Conservation (phyloP, 35 echinoderm and acorn worm species). For the Ophiothrix spiculata region DNA sequence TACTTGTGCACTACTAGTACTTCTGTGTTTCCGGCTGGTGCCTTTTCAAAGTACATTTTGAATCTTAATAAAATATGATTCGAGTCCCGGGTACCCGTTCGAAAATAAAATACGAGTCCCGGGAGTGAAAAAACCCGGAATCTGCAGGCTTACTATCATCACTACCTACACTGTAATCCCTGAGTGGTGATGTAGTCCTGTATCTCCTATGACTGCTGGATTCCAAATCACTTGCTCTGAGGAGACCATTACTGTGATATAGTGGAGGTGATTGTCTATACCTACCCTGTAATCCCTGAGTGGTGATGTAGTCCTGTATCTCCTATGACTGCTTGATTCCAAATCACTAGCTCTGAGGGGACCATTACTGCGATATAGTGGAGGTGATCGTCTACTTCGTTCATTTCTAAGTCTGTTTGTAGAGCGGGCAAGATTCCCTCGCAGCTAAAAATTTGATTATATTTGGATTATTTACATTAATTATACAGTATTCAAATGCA, state of each 20-base stretch:
- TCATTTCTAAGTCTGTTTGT: background rate
- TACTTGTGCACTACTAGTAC: too few relatives aligned
- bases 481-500: too few relatives aligned
- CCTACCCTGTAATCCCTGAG: background rate
- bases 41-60: too few relatives aligned
- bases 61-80: too few relatives aligned
- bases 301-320: background rate
- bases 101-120: too few relatives aligned
- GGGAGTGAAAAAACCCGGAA: too few relatives aligned
- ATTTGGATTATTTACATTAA: too few relatives aligned
- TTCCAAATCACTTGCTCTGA: background rate
- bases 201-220: background rate
- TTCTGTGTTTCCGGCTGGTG: too few relatives aligned
- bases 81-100: too few relatives aligned
- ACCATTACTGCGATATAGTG: background rate
- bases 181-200: background rate
- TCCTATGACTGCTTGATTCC: background rate
- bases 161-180: background rate
- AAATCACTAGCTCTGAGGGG: background rate
- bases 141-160: too few relatives aligned
- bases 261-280: background rate
- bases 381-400: background rate
- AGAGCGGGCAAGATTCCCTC: background rate
- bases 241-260: background rate
- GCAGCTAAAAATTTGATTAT: background rate